These are phyloP conservation scores for Haliaeetus leucogaster DNA, from an alignment of 2,113 vertebrate species.

Conservation along the genomic window DNA sequence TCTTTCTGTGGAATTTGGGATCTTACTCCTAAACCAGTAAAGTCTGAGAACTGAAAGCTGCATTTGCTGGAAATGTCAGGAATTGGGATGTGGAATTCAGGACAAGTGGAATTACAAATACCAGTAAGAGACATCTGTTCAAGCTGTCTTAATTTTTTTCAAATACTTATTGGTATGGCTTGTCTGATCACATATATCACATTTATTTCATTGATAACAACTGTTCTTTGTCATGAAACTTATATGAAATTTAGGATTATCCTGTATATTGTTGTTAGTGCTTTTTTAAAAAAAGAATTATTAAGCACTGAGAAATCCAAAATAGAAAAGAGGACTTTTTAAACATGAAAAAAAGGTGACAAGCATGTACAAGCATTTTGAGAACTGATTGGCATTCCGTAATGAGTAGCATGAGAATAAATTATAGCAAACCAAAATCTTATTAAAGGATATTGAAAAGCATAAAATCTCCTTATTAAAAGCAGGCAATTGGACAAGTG, in stretches of 20 bases:
- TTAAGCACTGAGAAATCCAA: neutral
- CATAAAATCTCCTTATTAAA: neutral
- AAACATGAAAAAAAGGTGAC: neutral
- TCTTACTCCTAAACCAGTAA: neutral
- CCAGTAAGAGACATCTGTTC: neutral
- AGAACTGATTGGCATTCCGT: neutral
- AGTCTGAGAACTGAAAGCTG: neutral
- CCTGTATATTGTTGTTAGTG: neutral
- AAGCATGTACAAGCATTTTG: neutral
- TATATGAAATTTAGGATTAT: neutral
- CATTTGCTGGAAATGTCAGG: neutral
- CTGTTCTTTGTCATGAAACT: neutral
- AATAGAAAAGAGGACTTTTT: neutral
- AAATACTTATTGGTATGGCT: neutral
- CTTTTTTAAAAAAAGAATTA: neutral
- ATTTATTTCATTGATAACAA: neutral
- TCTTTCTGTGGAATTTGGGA: neutral
- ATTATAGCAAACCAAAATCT: neutral
- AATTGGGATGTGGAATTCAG: neutral
- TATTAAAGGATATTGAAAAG: neutral
- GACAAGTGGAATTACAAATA: neutral
- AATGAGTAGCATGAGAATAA: neutral
- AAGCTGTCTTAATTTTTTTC: neutral
- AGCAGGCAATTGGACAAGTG: neutral
- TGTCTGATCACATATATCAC: neutral